These are phyloP conservation scores for Cervus canadensis DNA, from an alignment of 2,113 vertebrate genomes.

Conservation along the genomic window DNA sequence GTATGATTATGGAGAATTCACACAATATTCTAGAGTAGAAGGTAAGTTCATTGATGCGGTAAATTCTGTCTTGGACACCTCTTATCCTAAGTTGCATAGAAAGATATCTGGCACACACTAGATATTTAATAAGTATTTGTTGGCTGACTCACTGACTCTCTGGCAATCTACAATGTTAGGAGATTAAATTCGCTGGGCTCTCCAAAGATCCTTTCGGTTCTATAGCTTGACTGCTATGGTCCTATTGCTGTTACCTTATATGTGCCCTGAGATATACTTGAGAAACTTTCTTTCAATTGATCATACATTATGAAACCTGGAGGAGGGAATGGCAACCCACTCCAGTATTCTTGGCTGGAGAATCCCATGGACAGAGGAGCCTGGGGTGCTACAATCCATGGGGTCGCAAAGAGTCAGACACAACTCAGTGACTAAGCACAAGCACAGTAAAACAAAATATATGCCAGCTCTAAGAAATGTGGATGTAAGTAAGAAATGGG, in stretches of 20 bases:
- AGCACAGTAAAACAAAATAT: not conserved
- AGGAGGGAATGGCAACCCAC: not conserved
- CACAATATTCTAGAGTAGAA: not conserved
- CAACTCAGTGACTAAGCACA: not conserved
- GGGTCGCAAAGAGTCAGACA: not conserved
- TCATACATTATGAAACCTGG: not conserved
- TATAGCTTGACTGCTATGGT: not conserved
- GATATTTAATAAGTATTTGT: not conserved
- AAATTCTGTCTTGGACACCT: not conserved
- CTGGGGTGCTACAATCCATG: not conserved
- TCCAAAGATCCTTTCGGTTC: not conserved
- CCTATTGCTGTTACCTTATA: not conserved
- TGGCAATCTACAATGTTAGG: not conserved
- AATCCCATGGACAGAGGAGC: not conserved
- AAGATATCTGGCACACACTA: not conserved
- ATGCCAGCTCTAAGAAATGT: not conserved
- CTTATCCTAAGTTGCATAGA: not conserved
- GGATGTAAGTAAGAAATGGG: not conserved
- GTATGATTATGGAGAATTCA: not conserved
- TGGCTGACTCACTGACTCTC: not conserved
- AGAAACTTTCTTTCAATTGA: not conserved
- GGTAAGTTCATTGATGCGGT: not conserved
- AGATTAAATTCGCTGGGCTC: not conserved
- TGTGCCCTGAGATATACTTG: not conserved
- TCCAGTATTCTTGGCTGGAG: not conserved